Evolutionary conservation across 2,888 invertebrate genomes (phyloP).

Genomic region (Rhagophthalmus giganteus): DNA sequence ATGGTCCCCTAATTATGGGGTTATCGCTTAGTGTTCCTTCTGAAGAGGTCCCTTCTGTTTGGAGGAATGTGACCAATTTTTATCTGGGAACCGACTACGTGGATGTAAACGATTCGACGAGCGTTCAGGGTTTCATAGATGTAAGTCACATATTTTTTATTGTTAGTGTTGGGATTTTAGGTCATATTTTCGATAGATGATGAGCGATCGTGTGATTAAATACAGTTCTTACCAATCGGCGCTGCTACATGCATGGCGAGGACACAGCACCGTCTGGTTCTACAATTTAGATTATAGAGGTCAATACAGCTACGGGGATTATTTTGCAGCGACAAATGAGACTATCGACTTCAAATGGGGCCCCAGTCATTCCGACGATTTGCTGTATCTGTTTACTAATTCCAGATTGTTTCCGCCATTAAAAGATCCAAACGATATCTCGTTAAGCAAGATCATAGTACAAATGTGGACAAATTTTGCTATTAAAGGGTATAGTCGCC

Average conservation of each 20-base stretch:
- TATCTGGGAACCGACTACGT: slow-evolving; percentile 39
- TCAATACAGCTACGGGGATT: slow-evolving; percentile 51
- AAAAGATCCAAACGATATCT: not conserved
- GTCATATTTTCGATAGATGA: slow-evolving; percentile 56
- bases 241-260: slow-evolving; percentile 44
- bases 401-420: too few species aligned
- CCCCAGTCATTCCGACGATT: too few species aligned
- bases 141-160: slow-evolving; percentile 41
- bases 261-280: slow-evolving; percentile 54
- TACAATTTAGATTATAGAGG: slow-evolving; percentile 59
- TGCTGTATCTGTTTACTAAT: too few species aligned
- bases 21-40: slow-evolving; percentile 33
- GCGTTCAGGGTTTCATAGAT: slow-evolving; percentile 43
- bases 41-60: not conserved
- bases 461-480: not conserved
- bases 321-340: slow-evolving; percentile 51
- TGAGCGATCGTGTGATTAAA: slow-evolving; percentile 57
- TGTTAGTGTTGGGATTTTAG: too few species aligned
- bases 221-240: slow-evolving; percentile 54
- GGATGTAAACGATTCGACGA: slow-evolving; percentile 34
- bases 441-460: not conserved
- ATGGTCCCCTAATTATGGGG: slow-evolving; percentile 38
- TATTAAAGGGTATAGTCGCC: not conserved
- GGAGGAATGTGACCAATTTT: slow-evolving; percentile 35
- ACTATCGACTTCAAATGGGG: slow-evolving; percentile 45